Conservation (phyloP, 2,888 invertebrate genomes). For the Patella ulyssiponensis region DNA sequence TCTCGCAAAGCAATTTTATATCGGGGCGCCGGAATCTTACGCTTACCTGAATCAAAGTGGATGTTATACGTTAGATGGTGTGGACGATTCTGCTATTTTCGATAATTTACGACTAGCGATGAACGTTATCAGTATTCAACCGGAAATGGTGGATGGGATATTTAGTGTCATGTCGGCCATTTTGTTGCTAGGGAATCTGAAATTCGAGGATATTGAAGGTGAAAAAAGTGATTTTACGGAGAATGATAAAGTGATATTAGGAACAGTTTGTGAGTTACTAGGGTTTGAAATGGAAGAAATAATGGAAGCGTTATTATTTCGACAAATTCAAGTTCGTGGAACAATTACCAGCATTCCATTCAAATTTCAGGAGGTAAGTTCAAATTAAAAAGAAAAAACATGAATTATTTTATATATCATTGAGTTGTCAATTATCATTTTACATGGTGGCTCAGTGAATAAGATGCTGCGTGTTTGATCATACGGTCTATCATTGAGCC, state of each 20-base stretch:
- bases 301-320: constrained; percentile 51
- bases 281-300: constrained; percentile 58
- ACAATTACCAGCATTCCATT: constrained; percentile 65
- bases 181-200: constrained; percentile 62
- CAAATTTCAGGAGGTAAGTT: constrained; percentile 64
- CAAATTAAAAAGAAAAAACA: neutral
- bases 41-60: constrained; percentile 64
- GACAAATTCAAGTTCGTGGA: constrained; percentile 65
- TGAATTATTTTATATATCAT: no score
- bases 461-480: no score
- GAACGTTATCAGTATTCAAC: constrained; percentile 59
- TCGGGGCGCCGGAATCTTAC: constrained; percentile 54
- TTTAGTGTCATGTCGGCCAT: constrained; percentile 62
- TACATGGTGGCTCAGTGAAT: no score
- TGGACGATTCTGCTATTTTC: constrained; percentile 62
- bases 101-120: constrained; percentile 63
- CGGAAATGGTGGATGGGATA: constrained; percentile 61
- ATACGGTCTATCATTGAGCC: no score
- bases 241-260: constrained; percentile 50
- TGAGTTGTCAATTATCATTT: no score
- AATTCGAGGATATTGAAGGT: constrained; percentile 63
- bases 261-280: constrained; percentile 55
- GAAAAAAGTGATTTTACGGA: constrained; percentile 61
- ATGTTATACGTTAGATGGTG: constrained; percentile 57
- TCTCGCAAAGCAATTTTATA: constrained; percentile 53